Percentiles rank a stretch among this genome's conserved stretches.
Conservation (phyloP, 2,113 vertebrate genomes). For the Rhinoptilus africanus region DNA sequence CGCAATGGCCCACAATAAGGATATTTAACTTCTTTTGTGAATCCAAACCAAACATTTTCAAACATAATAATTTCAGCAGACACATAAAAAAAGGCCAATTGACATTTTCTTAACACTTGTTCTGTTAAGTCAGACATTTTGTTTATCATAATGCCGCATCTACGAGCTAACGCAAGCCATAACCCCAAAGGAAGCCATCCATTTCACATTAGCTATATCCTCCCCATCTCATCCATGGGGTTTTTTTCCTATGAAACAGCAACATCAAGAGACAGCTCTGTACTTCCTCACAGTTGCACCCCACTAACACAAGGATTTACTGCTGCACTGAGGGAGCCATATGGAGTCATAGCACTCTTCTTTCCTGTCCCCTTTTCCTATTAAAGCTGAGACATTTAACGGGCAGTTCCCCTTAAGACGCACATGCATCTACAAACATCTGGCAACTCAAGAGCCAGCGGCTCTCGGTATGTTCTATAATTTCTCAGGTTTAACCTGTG, state of each 20-base stretch:
- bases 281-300: not conserved
- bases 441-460: not conserved
- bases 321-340: not conserved
- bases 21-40: not conserved
- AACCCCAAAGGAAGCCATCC: not conserved
- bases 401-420: not conserved
- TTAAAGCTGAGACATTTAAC: not conserved
- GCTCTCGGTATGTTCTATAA: not conserved
- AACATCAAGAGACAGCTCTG: conserved; percentile 20
- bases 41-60: not conserved
- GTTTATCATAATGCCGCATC: not conserved
- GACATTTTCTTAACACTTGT: not conserved
- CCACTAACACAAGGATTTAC: conserved; percentile 32
- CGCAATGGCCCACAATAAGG: not conserved
- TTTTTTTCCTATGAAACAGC: not conserved
- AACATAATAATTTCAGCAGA: not conserved
- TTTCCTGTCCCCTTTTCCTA: not conserved
- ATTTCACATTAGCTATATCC: not conserved
- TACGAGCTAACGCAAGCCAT: not conserved
- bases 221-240: not conserved
- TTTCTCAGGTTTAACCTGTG: not conserved
- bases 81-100: not conserved
- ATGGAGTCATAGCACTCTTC: not conserved
- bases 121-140: not conserved
- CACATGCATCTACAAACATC: not conserved